phyloP scores from a whole-genome alignment of 2,113 vertebrate species.

The Corythaeola cristata region DNA sequence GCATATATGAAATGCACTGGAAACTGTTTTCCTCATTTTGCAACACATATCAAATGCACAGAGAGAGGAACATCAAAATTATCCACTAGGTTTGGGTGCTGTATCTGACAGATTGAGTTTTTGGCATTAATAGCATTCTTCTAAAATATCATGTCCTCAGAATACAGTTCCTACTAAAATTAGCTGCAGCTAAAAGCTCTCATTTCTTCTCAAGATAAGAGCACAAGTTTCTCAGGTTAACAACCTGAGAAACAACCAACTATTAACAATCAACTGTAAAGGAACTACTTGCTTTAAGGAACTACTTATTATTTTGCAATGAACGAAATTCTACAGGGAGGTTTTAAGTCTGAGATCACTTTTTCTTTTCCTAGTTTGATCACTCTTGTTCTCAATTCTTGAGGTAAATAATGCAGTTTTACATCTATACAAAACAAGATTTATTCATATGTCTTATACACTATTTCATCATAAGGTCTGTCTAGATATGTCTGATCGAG shows the following conservation, averaged over 20 bases:
- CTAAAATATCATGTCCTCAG: background rate
- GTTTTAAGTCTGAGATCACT: background rate
- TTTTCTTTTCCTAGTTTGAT: background rate
- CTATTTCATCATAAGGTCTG: background rate
- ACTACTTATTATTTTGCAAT: background rate
- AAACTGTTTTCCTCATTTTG: background rate
- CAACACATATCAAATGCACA: background rate
- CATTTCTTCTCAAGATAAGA: background rate
- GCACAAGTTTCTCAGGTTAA: background rate
- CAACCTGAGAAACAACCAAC: too few species aligned
- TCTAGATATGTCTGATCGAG: background rate
- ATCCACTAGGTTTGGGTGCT: background rate
- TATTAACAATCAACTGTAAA: background rate
- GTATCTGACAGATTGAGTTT: background rate
- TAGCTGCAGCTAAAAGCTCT: background rate
- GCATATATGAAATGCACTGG: background rate
- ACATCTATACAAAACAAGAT: background rate
- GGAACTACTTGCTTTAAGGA: background rate
- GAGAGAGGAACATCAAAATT: background rate
- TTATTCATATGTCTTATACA: background rate
- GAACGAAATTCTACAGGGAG: background rate
- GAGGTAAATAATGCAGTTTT: background rate
- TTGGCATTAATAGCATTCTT: background rate
- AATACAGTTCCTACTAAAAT: background rate
- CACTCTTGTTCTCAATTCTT: background rate